Base-by-base conservation (phyloP, 2,888 invertebrate genomes). In the Troides aeacus region DNA sequence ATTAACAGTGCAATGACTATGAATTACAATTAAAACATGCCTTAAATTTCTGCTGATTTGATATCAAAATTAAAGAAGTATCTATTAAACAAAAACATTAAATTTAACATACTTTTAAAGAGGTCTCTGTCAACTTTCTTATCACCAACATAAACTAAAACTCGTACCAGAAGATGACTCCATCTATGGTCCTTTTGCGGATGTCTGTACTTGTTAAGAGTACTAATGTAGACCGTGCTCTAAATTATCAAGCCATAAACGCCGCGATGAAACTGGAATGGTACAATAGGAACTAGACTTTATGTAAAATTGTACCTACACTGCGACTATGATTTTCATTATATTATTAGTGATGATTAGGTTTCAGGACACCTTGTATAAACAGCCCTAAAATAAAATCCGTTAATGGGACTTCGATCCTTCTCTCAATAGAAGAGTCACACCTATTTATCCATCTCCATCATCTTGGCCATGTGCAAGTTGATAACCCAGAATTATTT, bases 161-260 rank as follows among this genome's bases (percentile, higher is more conserved):
- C n/a, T n/a, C n/a, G 53, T 53, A 53, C n/a, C n/a, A 53, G n/a
- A 53, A 53, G 53, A 53, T 53, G 53, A 53, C n/a, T n/a, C 53
- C n/a, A 53, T 53, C 53, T 53, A 53, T 53, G 53, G 53, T 53
- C 53, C n/a, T 6, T 53, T 53, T n/a, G 53, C 53, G 53, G 53
- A 53, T 53, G 46, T 46, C 15, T 1, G 18, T 1, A 53, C 53
- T 53, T n/a, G 53, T 53, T 53, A n/a, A 53, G 18, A n/a, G n/a
- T n/a, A n/a, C 18, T 53, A 18, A 53, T 53, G 6, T 53, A 53
- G 53, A 53, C 53, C n/a, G 53, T 2, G 53, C n/a, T 53, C 53
- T 53, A 53, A 53, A 53, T 53, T 53, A 53, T 53, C n/a, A 53
- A 18, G n/a, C 53, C n/a, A 53, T 53, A 53, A 53, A 53, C 18